Percentiles rank a stretch among this genome's conserved stretches.
Conservation (phyloP, 2,113 vertebrate species). For the Anolis sagrei region DNA sequence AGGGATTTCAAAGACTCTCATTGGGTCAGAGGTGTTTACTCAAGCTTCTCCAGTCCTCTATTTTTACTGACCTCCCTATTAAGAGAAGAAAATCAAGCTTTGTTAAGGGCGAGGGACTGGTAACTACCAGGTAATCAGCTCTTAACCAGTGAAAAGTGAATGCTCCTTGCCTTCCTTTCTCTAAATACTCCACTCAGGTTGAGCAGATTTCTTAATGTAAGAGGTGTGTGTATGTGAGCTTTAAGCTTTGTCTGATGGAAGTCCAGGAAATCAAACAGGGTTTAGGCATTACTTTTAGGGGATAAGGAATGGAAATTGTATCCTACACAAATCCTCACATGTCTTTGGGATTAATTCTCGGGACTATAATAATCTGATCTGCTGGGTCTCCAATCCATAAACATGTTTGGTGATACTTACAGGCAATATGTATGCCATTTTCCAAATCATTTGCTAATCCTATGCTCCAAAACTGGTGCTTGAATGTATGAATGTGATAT, state of each 20-base stretch:
- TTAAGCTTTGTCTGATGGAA: background rate
- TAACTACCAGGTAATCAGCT: constrained; percentile 2
- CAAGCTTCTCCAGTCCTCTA: background rate
- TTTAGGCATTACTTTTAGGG: background rate
- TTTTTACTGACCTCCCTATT: constrained; percentile 21
- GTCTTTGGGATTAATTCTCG: background rate
- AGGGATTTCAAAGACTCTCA: constrained; percentile 16
- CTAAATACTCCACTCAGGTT: background rate
- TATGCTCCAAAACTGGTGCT: no score
- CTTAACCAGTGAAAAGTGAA: background rate
- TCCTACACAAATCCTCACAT: background rate
- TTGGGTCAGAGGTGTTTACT: constrained; percentile 29
- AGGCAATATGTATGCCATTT: no score
- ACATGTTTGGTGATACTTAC: no score
- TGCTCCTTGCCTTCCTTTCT: background rate
- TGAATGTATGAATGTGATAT: no score
- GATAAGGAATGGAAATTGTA: background rate
- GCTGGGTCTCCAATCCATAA: no score
- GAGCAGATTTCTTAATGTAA: background rate
- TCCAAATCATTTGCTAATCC: no score
- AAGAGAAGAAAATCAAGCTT: constrained; percentile 14
- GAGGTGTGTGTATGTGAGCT: no score
- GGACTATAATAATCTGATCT: no score
- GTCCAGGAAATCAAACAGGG: background rate
- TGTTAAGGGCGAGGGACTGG: constrained; percentile 1